Conservation (phyloP, 2,797 vertebrate species). For the Mergus octosetaceus region DNA sequence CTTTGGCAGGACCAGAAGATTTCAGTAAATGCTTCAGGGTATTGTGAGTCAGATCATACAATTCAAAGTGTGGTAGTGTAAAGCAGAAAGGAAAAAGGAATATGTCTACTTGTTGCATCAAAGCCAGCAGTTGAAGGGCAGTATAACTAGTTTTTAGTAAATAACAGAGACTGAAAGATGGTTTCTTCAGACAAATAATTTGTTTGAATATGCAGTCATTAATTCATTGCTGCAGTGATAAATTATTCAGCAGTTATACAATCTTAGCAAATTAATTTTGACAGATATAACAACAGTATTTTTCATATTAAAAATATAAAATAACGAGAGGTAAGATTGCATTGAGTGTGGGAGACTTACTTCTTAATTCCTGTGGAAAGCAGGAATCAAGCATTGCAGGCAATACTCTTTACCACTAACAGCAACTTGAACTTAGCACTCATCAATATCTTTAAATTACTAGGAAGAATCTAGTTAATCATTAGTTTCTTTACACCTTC, state of each 20-base stretch:
- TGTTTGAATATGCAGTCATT: not conserved
- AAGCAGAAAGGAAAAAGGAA: not conserved
- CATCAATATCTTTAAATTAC: slow-evolving; percentile 45
- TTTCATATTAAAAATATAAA: not conserved
- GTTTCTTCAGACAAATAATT: not conserved
- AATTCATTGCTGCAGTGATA: not conserved
- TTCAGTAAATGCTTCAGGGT: not conserved
- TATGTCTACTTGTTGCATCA: not conserved
- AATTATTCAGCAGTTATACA: not conserved
- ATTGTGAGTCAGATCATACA: not conserved
- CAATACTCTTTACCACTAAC: not conserved
- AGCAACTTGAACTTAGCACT: not conserved
- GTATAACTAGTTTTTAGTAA: not conserved
- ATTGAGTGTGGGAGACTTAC: not conserved
- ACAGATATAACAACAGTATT: not conserved
- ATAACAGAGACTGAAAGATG: not conserved
- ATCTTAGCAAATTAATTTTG: not conserved
- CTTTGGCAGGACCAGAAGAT: not conserved
- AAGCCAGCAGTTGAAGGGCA: not conserved
- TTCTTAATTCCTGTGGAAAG: not conserved
- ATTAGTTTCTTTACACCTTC: slow-evolving; percentile 43
- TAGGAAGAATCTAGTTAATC: slow-evolving; percentile 49
- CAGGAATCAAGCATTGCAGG: not conserved
- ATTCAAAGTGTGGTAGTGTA: not conserved
- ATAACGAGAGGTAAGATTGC: not conserved